Conservation (phyloP, 2,888 invertebrate genomes). For the Hipparchia sbordonii region DNA sequence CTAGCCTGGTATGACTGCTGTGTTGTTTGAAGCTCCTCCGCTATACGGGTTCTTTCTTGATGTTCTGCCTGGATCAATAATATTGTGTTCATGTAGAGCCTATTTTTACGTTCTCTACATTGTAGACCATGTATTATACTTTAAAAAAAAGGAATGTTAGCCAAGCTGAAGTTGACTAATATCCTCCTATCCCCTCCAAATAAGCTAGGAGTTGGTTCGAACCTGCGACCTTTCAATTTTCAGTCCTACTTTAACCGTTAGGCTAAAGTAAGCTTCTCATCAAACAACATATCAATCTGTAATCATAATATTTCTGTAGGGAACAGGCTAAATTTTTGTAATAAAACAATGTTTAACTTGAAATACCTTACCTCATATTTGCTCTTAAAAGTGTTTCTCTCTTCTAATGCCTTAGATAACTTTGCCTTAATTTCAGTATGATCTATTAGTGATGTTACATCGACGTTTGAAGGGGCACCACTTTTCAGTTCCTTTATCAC, state of each 20-base stretch:
- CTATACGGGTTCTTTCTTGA: slow-evolving; percentile 61
- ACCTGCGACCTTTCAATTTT: too few relatives aligned
- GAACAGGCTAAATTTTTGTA: too few relatives aligned
- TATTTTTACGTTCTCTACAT: too few relatives aligned
- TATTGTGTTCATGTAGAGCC: background rate
- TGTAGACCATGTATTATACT: too few relatives aligned
- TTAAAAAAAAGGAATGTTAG: too few relatives aligned
- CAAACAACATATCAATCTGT: background rate
- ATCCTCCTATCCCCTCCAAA: too few relatives aligned
- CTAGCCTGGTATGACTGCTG: slow-evolving; percentile 60
- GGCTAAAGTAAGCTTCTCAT: background rate
- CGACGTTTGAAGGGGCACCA: slow-evolving; percentile 58
- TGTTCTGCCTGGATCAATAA: slow-evolving; percentile 56
- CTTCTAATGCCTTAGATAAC: slow-evolving; percentile 69
- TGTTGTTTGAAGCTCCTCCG: slow-evolving; percentile 59
- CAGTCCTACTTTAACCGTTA: too few relatives aligned
- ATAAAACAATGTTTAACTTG: background rate
- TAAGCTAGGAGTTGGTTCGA: too few relatives aligned
- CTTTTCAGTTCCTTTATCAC: slow-evolving; percentile 68
- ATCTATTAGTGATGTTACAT: slow-evolving; percentile 68
- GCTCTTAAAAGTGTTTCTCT: slow-evolving; percentile 60
- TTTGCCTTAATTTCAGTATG: slow-evolving; percentile 76
- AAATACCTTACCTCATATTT: slow-evolving; percentile 67
- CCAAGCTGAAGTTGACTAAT: too few relatives aligned
- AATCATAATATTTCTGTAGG: background rate